These are phyloP conservation scores for Machaerirhynchus nigripectus DNA, from an alignment of 2,113 vertebrate genomes.

Conservation along the genomic window DNA sequence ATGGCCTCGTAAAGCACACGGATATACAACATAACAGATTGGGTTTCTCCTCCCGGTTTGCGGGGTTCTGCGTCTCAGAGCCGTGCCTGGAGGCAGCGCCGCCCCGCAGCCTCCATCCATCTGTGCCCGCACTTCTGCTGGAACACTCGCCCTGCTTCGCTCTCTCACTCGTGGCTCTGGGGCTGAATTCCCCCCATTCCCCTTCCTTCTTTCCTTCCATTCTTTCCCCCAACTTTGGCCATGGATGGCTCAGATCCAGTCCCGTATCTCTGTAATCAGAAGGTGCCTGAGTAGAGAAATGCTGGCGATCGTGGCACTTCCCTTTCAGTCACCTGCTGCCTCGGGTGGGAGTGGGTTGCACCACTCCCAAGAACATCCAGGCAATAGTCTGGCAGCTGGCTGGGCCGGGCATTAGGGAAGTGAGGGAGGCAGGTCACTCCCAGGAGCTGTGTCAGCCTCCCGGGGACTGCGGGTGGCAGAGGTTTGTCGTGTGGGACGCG, in stretches of 20 bases:
- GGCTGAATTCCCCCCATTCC: not conserved
- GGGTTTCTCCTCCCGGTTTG: conserved; percentile 6
- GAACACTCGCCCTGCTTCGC: not conserved
- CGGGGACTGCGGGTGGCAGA: fast-evolving
- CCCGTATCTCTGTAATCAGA: fast-evolving
- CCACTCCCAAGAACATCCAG: not conserved
- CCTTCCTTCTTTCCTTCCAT: not conserved
- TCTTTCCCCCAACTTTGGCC: not conserved
- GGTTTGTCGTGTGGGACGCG: fast-evolving
- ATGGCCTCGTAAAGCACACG: conserved; percentile 17
- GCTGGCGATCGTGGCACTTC: fast-evolving
- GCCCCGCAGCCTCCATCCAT: not conserved
- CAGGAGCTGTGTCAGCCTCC: not conserved
- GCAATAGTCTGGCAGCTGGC: not conserved
- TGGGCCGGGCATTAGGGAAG: not conserved
- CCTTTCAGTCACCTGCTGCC: not conserved
- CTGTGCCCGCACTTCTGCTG: not conserved
- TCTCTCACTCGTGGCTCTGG: fast-evolving
- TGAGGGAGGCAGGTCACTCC: fast-evolving
- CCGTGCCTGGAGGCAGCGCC: conserved; percentile 1
- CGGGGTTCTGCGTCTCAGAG: not conserved
- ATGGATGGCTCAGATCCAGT: fast-evolving
- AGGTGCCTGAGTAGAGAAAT: not conserved
- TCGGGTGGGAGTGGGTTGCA: not conserved
- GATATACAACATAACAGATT: conserved; percentile 2